phyloP scores from a whole-genome alignment of 2,888 invertebrate species.

The Cyclophora punctaria region DNA sequence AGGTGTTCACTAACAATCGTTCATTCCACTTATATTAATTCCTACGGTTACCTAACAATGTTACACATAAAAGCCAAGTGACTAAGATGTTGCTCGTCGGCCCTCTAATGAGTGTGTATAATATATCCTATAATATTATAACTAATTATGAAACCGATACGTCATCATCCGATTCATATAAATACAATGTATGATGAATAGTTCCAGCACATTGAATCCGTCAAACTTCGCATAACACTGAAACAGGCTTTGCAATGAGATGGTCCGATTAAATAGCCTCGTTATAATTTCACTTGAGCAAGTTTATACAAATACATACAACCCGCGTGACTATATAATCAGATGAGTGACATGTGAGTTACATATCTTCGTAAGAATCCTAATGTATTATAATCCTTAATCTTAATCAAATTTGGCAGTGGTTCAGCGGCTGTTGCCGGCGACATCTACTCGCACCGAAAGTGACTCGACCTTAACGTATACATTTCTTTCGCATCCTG shows the following conservation, averaged over 20 bases:
- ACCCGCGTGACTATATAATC: slow-evolving; percentile 7
- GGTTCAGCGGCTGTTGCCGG: slow-evolving; percentile 61
- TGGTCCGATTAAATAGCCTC: slow-evolving; percentile 18
- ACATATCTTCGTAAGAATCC: slow-evolving; percentile 25
- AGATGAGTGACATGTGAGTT: slow-evolving; percentile 18
- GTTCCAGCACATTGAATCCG: slow-evolving; percentile 6
- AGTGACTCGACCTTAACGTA: too few species aligned
- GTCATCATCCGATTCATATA: slow-evolving; percentile 11
- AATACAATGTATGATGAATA: slow-evolving; percentile 1
- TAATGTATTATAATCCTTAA: slow-evolving; percentile 37
- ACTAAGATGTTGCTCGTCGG: too few species aligned
- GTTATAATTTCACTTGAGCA: slow-evolving; percentile 4
- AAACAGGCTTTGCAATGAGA: slow-evolving; percentile 48
- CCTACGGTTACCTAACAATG: not conserved
- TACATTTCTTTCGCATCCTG: too few species aligned
- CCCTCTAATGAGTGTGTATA: too few species aligned
- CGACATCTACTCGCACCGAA: too few species aligned
- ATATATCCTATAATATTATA: too few species aligned
- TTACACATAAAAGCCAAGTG: not conserved
- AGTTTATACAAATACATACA: not conserved
- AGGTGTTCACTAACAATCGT: too few species aligned
- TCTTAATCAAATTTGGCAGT: slow-evolving; percentile 47
- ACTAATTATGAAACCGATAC: not conserved
- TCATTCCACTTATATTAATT: too few species aligned
- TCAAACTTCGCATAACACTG: slow-evolving; percentile 41